Evolutionary conservation across 2,113 vertebrate genomes (phyloP).

Genomic region (Lagenorhynchus albirostris): DNA sequence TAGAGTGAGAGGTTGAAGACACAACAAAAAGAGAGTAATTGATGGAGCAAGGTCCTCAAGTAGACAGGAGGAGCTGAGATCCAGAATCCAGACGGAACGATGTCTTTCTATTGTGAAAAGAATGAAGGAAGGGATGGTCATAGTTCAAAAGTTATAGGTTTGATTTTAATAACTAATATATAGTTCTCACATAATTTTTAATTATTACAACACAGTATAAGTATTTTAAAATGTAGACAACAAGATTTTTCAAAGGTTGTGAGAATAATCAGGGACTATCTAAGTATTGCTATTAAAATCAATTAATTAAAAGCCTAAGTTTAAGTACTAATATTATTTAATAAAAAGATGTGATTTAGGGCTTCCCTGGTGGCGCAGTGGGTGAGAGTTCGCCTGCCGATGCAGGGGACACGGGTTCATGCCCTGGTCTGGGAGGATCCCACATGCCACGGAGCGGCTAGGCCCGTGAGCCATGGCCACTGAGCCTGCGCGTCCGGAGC

Average conservation of each 20-base stretch:
- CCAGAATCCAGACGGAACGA: background rate
- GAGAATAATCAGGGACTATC: background rate
- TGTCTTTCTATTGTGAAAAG: background rate
- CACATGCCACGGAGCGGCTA: too few relatives aligned
- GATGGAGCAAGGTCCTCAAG: background rate
- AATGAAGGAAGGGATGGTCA: background rate
- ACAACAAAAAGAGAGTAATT: background rate
- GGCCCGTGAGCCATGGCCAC: too few relatives aligned
- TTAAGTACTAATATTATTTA: background rate
- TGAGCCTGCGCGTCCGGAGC: too few relatives aligned
- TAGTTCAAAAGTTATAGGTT: background rate
- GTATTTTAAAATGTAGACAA: background rate
- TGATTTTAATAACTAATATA: background rate
- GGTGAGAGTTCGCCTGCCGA: too few relatives aligned
- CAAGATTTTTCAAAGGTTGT: background rate
- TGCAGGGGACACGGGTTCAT: too few relatives aligned
- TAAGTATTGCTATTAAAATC: background rate
- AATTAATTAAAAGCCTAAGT: background rate
- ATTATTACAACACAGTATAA: background rate
- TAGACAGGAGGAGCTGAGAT: background rate
- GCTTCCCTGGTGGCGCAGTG: too few relatives aligned
- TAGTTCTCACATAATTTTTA: background rate
- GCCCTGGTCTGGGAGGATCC: too few relatives aligned
- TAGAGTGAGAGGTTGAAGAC: background rate
- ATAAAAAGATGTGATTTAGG: background rate